Percentiles rank a stretch among this genome's conserved stretches.
Conservation (phyloP, 2,888 invertebrate species). For the Dynastes hyllus region DNA sequence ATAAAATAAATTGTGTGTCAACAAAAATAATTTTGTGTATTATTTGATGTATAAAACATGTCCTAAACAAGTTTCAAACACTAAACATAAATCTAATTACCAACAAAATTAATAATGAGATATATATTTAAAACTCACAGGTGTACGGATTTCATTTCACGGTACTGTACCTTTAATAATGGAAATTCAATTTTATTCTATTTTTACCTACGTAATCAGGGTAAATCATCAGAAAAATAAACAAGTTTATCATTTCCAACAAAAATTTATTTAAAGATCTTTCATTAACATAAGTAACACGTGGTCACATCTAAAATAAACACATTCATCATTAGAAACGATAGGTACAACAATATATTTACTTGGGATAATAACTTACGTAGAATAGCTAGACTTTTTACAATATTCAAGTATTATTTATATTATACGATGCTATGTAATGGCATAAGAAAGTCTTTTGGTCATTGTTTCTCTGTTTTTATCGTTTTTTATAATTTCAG, state of each 20-base stretch:
- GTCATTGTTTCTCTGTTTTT: slow-evolving; percentile 48
- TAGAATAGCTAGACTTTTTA: slow-evolving; percentile 46
- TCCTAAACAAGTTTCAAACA: too few species aligned
- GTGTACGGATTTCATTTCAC: too few species aligned
- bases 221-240: slow-evolving; percentile 46
- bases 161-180: too few species aligned
- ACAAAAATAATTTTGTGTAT: too few species aligned
- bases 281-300: slow-evolving; percentile 44
- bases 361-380: slow-evolving; percentile 39
- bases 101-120: too few species aligned
- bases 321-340: slow-evolving; percentile 49
- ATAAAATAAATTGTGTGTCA: too few species aligned
- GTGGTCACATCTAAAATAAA: slow-evolving; percentile 48
- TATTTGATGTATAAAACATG: too few species aligned
- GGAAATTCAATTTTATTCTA: too few species aligned
- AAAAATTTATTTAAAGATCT: slow-evolving; percentile 42
- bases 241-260: slow-evolving; percentile 38
- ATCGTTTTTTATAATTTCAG: slow-evolving; percentile 12
- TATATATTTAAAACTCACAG: too few species aligned
- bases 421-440: slow-evolving; percentile 44
- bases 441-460: slow-evolving; percentile 51
- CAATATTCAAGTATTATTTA: slow-evolving; percentile 27
- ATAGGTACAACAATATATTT: slow-evolving; percentile 48
- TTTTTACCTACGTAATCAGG: too few species aligned
- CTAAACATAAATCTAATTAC: too few species aligned